These are phyloP conservation scores for Leucophenga maculata DNA, from an alignment of 2,888 invertebrate species.

Conservation along the genomic window DNA sequence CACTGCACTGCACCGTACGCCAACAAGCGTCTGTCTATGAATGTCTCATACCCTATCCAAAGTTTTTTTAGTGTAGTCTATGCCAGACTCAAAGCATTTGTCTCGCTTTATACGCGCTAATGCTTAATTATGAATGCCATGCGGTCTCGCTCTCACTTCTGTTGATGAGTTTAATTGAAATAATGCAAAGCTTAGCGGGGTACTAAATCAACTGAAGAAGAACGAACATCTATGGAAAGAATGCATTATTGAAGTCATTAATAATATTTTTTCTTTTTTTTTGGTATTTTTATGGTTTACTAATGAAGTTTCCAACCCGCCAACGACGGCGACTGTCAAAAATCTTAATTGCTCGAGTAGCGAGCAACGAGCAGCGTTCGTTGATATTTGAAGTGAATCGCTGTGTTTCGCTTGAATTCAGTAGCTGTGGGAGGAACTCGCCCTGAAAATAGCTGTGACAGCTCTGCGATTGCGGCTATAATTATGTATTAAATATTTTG, in stretches of 20 bases:
- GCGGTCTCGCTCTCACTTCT: conserved; percentile 34
- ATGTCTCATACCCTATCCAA: too few species aligned
- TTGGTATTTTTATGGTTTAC: conserved; percentile 24
- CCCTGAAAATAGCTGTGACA: conserved; percentile 3
- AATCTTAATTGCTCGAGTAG: conserved; percentile 52
- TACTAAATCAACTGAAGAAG: conserved; percentile 23
- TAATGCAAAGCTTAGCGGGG: conserved; percentile 53
- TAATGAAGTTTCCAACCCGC: conserved; percentile 50
- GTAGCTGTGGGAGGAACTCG: conserved; percentile 8
- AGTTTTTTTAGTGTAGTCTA: too few species aligned
- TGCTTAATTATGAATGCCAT: conserved; percentile 54
- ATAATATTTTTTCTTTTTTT: conserved; percentile 55
- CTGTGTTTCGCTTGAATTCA: conserved; percentile 14
- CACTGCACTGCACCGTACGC: neutral
- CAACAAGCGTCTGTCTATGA: neutral
- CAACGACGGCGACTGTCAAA: conserved; percentile 43
- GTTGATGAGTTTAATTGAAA: conserved; percentile 64
- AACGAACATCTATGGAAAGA: conserved; percentile 40
- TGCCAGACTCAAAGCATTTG: conserved; percentile 6
- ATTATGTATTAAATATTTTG: conserved; percentile 1
- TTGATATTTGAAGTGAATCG: neutral
- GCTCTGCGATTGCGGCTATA: neutral
- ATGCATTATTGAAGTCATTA: conserved; percentile 46
- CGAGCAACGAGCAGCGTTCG: neutral
- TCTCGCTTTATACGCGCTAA: conserved; percentile 28